Conservation (phyloP, 2,797 vertebrate genomes). For the Cheirogaleus major region DNA sequence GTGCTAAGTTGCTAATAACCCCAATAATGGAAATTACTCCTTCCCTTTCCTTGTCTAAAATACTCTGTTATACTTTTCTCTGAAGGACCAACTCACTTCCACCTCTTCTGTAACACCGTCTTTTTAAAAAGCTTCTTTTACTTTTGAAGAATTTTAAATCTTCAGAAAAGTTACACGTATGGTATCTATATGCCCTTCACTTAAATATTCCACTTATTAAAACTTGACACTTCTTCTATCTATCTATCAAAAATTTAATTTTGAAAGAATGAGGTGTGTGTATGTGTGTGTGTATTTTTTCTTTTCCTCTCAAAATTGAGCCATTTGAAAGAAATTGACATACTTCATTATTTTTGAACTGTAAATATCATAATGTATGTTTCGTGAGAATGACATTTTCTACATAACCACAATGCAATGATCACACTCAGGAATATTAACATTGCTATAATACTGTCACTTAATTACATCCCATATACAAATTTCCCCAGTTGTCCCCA, state of each 20-base stretch:
- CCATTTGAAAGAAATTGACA: neutral
- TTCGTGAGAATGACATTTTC: neutral
- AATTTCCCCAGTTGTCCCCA: neutral
- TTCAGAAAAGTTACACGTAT: neutral
- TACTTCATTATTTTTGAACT: neutral
- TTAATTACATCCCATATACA: neutral
- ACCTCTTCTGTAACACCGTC: neutral
- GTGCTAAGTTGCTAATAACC: neutral
- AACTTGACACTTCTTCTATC: neutral
- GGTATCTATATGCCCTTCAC: neutral
- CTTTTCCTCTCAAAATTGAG: neutral
- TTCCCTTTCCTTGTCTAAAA: neutral
- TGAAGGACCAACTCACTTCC: neutral
- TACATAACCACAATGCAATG: neutral
- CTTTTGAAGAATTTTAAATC: neutral
- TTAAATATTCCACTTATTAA: neutral
- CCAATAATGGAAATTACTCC: neutral
- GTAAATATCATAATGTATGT: neutral
- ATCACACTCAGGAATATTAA: neutral
- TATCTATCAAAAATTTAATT: conserved; percentile 1
- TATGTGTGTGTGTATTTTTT: neutral
- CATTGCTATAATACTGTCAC: neutral
- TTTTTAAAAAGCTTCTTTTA: neutral
- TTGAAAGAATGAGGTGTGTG: neutral
- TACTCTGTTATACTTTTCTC: neutral